These are phyloP conservation scores for Acleris emargana DNA, from an alignment of 2,888 invertebrate species.

Conservation along the genomic window DNA sequence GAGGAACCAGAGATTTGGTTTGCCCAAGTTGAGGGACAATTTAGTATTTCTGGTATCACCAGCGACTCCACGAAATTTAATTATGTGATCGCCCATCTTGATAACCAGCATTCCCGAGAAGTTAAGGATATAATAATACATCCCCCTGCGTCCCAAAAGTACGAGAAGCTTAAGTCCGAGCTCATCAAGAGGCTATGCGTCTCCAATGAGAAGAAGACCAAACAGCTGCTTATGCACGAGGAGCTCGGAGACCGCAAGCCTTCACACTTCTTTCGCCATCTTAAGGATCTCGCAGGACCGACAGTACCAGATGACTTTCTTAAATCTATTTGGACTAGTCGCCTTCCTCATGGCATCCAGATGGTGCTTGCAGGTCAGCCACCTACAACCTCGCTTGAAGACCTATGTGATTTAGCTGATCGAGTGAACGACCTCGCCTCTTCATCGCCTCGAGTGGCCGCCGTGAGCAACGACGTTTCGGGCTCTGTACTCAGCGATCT, in stretches of 20 bases:
- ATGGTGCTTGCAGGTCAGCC: neutral
- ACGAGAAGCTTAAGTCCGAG: conserved; percentile 19
- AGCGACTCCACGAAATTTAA: neutral
- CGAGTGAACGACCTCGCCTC: neutral
- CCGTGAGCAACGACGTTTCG: neutral
- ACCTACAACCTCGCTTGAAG: neutral
- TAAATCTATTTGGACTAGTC: neutral
- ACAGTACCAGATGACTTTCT: neutral
- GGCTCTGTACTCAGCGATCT: neutral
- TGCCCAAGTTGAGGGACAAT: conserved; percentile 32
- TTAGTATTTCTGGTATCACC: conserved; percentile 16
- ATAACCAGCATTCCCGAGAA: neutral
- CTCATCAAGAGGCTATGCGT: conserved; percentile 11
- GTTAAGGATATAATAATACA: neutral
- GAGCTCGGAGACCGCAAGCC: no score
- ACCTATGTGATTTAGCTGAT: neutral
- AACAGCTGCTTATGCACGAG: no score
- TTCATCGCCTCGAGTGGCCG: neutral
- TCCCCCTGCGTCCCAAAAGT: neutral
- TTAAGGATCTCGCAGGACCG: no score
- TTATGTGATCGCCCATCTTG: neutral
- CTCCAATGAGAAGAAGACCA: neutral
- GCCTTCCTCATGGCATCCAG: neutral
- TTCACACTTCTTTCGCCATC: no score
- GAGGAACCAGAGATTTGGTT: conserved; percentile 31